These are phyloP conservation scores for Hormiphora californensis DNA, from an alignment of 37 sponge, comb jelly and placozoan genomes.

Conservation along the genomic window DNA sequence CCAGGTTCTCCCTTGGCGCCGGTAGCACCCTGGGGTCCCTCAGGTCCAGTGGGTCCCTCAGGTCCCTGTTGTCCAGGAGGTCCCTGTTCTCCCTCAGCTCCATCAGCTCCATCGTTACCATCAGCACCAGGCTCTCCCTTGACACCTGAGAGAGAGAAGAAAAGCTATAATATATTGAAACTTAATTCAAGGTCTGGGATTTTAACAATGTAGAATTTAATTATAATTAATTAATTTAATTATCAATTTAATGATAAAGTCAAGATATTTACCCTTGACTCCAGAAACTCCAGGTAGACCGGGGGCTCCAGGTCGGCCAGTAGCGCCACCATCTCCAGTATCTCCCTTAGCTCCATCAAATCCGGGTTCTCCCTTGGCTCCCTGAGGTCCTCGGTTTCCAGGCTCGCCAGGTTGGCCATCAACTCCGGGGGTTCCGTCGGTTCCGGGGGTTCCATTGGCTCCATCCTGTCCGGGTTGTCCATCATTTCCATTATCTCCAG, in stretches of 20 bases:
- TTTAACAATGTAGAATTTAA: not conserved
- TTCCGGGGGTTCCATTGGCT: constrained; percentile 57
- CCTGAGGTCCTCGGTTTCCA: constrained; percentile 61
- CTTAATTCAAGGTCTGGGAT: not conserved
- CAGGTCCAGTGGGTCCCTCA: not conserved
- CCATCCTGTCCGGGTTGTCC: not conserved
- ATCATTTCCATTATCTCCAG: constrained; percentile 16
- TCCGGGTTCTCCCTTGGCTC: constrained; percentile 61
- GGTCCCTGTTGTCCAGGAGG: not conserved
- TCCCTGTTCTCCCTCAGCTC: not conserved
- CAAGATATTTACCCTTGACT: not conserved
- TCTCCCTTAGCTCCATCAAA: constrained; percentile 59
- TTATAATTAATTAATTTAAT: not conserved
- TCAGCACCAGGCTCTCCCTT: constrained; percentile 42
- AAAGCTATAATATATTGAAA: not conserved
- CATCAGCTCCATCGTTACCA: constrained; percentile 9
- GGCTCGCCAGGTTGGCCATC: constrained; percentile 57
- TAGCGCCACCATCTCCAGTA: too few species aligned
- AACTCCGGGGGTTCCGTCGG: constrained; percentile 57
- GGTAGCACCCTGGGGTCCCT: not conserved
- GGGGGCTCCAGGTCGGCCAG: too few species aligned
- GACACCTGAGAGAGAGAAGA: not conserved
- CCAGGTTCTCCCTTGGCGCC: not conserved
- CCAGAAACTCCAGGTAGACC: not conserved
- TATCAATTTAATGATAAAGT: not conserved